Conservation (phyloP, 2,888 invertebrate species). For the Aethes cnicana region DNA sequence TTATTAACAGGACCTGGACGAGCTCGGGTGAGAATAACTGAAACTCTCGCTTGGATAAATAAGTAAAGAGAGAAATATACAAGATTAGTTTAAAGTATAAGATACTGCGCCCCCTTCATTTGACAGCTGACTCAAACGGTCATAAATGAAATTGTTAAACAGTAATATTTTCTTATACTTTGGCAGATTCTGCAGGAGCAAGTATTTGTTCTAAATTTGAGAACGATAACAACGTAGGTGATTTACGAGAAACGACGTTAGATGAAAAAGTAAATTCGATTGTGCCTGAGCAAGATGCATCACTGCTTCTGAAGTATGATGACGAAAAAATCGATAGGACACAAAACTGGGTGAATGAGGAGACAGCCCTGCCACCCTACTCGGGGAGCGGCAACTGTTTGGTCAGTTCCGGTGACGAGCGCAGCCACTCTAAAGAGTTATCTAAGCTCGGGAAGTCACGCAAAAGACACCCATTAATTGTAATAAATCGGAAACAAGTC, state of each 20-base stretch:
- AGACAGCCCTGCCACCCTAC: slow-evolving; percentile 43
- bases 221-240: not conserved
- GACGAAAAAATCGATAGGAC: slow-evolving; percentile 44
- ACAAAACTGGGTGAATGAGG: slow-evolving; percentile 55
- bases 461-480: too few relatives aligned
- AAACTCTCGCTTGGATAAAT: too few relatives aligned
- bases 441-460: not conserved
- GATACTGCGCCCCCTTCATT: too few relatives aligned
- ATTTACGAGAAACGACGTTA: not conserved
- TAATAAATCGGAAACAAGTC: not conserved
- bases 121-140: not conserved
- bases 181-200: not conserved
- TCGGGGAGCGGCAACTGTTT: slow-evolving; percentile 37
- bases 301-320: not conserved
- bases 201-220: not conserved
- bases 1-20: too few relatives aligned
- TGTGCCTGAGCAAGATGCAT: not conserved
- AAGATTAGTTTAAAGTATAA: too few relatives aligned
- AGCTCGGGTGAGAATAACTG: too few relatives aligned
- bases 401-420: slow-evolving; percentile 27
- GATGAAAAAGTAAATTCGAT: not conserved
- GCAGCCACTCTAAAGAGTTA: slow-evolving; percentile 11
- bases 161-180: not conserved
- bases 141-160: not conserved
- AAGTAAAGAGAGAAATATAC: too few relatives aligned